A percentile compares a stretch with the other conserved stretches of the same genome.
Conservation (phyloP, 2,113 vertebrate species). For the Donacobius atricapilla region DNA sequence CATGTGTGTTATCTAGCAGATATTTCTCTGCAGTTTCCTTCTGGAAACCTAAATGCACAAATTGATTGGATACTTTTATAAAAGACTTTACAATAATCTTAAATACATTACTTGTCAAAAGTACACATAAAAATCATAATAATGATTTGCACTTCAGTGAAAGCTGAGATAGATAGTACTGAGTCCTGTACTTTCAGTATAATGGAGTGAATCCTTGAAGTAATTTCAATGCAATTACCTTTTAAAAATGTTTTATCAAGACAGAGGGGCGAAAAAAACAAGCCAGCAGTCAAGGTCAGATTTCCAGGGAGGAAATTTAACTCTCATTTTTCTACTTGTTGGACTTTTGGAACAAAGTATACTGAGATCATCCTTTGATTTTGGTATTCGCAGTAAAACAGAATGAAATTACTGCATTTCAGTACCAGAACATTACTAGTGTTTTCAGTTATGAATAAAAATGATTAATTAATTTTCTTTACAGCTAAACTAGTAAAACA, state of each 20-base stretch:
- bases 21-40: neutral
- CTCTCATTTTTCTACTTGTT: neutral
- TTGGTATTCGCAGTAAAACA: neutral
- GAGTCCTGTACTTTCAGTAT: neutral
- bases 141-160: neutral
- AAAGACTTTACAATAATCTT: neutral
- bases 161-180: neutral
- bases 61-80: neutral
- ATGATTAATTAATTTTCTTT: neutral
- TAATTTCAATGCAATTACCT: neutral
- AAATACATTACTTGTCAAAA: neutral
- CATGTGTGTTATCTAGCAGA: neutral
- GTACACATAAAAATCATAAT: neutral
- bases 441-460: neutral
- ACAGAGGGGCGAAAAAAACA: accelerated
- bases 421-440: neutral
- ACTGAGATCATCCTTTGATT: neutral
- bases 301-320: neutral
- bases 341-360: neutral
- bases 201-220: neutral
- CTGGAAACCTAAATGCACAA: neutral
- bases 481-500: neutral
- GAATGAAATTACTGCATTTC: neutral
- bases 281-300: neutral
- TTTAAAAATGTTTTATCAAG: neutral